Evolutionary conservation across 1,140 invertebrate genomes (phyloP), one percentile per base, ranked within the genome.

Genomic region (Drosophila repleta): DNA sequence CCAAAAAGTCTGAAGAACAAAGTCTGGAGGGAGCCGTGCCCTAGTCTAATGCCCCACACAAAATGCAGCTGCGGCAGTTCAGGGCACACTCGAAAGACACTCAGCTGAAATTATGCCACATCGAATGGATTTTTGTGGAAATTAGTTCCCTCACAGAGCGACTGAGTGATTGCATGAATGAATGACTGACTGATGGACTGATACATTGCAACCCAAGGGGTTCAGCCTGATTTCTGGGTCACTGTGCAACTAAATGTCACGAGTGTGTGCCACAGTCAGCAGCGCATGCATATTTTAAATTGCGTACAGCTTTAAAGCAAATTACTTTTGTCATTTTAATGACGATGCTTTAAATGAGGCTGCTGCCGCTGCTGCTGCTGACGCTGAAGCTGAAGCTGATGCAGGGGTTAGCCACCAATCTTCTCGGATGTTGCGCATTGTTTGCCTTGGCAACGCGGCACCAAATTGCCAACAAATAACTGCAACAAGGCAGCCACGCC

Each of bases 281-380:
- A 35, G 32, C 29, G 18, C 43, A 64, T 56, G 51, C 55, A 76
- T 72, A 84, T 77, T 87, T 87, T 45, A 85, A 85, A 76, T 85
- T 84, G 76, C 72, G 72, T 69, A 62, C 51, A 62, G 62, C 73
- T 75, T 84, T 76, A 64, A 70, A 52, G 63, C 62, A 85, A 87
- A 87, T 87, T 87, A 81, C 74, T 87, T 81, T 85, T 87, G 77
- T 81, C 81, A 85, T 72, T 79, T 76, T 69, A 83, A 72, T 83
- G 79, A 79, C 62, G 53, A 32, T 75, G 74, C 65, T 57, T 76
- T 69, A 71, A 60, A 45, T 72, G 49, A 57, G 56, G 45, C 43
- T 43, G 24, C 45, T 17, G 62, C 53, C 32, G 68, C 53, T 29
- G 48, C 7, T 17, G 17, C 18, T 26, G 21, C 37, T 56, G 62